Conservation (phyloP, 2,888 invertebrate genomes). For the Mythimna loreyi region DNA sequence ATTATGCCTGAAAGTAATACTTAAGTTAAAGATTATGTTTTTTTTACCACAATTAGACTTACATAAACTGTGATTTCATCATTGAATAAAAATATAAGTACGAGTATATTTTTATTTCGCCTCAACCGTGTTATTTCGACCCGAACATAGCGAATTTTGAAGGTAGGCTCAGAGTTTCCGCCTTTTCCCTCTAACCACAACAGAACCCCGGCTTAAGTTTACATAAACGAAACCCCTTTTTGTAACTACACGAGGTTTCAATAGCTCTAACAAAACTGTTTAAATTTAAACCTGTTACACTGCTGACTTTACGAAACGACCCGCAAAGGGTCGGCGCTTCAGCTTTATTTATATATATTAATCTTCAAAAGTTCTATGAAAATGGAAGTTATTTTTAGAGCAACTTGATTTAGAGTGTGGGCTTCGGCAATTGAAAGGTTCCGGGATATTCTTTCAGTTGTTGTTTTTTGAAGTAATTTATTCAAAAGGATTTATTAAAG, state of each 20-base stretch:
- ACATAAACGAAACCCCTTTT: slow-evolving; percentile 18
- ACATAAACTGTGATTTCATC: not conserved
- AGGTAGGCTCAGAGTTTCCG: not conserved
- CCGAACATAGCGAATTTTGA: not conserved
- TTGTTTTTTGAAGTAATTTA: not conserved
- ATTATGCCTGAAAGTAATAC: not conserved
- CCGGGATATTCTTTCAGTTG: not conserved
- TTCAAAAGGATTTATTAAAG: not conserved
- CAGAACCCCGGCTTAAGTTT: slow-evolving; percentile 6
- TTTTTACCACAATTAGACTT: not conserved
- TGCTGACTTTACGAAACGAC: slow-evolving; percentile 28
- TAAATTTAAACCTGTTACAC: slow-evolving; percentile 30
- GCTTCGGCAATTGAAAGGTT: not conserved
- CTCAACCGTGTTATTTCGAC: not conserved
- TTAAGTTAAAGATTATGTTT: not conserved
- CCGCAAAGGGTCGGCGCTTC: slow-evolving; percentile 13
- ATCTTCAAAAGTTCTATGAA: slow-evolving; percentile 8
- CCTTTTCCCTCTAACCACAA: slow-evolving; percentile 11
- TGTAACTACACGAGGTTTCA: slow-evolving; percentile 4
- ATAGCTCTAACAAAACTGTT: slow-evolving; percentile 38
- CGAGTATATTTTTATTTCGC: not conserved
- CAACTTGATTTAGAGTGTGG: not conserved
- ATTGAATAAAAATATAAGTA: not conserved
- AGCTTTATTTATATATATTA: slow-evolving; percentile 17
- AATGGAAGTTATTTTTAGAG: slow-evolving; percentile 21